A percentile compares a stretch with the other conserved stretches of the same genome.
Evolutionary conservation across 1,140 invertebrate genomes (phyloP).

Genomic region (Orussus abietinus): DNA sequence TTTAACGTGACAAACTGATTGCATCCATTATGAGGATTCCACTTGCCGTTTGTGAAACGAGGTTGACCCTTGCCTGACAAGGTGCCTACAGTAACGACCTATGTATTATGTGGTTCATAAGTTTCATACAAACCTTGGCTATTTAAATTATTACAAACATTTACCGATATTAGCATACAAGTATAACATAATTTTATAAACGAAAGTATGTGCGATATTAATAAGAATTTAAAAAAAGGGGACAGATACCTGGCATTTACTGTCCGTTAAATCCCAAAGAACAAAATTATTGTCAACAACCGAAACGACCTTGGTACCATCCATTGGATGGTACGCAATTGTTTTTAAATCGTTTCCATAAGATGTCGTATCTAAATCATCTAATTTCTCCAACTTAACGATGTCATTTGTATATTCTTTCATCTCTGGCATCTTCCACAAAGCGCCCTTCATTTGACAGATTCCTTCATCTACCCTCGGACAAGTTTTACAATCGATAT

Average conservation of each 20-base stretch:
- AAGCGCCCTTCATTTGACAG: conserved; percentile 65
- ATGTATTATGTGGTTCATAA: conserved; percentile 15
- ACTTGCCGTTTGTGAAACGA: conserved; percentile 80
- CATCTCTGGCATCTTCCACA: conserved; percentile 65
- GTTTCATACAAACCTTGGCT: conserved; percentile 2
- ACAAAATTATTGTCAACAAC: conserved; percentile 67
- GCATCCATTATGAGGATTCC: conserved; percentile 90
- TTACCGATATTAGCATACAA: background rate
- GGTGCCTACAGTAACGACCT: conserved; percentile 46
- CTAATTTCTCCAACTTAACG: conserved; percentile 49
- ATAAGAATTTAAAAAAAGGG: conserved; percentile 28
- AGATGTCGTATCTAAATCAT: conserved; percentile 55
- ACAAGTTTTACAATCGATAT: too few relatives aligned
- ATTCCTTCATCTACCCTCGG: conserved; percentile 34
- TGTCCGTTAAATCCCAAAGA: conserved; percentile 52
- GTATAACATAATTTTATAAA: conserved; percentile 6
- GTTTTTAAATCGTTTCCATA: conserved; percentile 73
- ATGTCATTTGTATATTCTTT: conserved; percentile 49
- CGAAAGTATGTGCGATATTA: background rate
- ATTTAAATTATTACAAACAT: conserved; percentile 1
- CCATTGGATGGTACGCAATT: conserved; percentile 81
- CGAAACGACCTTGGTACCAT: conserved; percentile 65
- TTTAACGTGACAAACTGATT: conserved; percentile 79
- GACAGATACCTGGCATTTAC: conserved; percentile 52
- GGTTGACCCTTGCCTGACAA: conserved; percentile 68